phyloP scores from a whole-genome alignment of 1,140 invertebrate species.

The Papilio polytes region DNA sequence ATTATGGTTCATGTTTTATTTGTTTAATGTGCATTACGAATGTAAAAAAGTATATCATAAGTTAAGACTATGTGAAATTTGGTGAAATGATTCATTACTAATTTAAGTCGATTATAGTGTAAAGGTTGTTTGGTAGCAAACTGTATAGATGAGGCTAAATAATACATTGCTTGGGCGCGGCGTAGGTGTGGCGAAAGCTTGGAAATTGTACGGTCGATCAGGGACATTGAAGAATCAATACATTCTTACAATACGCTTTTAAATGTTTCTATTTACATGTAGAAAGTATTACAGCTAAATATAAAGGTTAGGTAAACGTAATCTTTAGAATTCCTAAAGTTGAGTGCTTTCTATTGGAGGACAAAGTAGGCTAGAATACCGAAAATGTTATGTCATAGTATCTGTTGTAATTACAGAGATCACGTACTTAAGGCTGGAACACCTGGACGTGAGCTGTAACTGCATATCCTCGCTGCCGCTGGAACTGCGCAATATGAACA shows the following conservation, averaged over 20 bases:
- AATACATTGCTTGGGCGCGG: constrained; percentile 29
- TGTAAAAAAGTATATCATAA: not conserved
- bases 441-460: constrained; percentile 95
- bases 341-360: no score
- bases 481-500: constrained; percentile 93
- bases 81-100: constrained; percentile 1
- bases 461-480: constrained; percentile 93
- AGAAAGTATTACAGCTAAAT: not conserved
- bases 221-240: not conserved
- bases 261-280: not conserved
- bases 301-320: no score
- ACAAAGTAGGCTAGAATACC: no score
- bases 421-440: constrained; percentile 92
- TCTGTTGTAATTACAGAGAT: constrained; percentile 86
- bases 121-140: not conserved
- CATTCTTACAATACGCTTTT: not conserved
- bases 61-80: not conserved
- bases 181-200: constrained; percentile 31
- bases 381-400: not conserved
- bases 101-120: constrained; percentile 19
- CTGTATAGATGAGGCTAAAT: constrained; percentile 7
- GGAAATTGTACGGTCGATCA: not conserved
- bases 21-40: not conserved
- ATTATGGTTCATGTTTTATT: not conserved
- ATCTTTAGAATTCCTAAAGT: no score